Conservation (phyloP, 2,888 invertebrate genomes). For the Orthonychiurus folsomi region DNA sequence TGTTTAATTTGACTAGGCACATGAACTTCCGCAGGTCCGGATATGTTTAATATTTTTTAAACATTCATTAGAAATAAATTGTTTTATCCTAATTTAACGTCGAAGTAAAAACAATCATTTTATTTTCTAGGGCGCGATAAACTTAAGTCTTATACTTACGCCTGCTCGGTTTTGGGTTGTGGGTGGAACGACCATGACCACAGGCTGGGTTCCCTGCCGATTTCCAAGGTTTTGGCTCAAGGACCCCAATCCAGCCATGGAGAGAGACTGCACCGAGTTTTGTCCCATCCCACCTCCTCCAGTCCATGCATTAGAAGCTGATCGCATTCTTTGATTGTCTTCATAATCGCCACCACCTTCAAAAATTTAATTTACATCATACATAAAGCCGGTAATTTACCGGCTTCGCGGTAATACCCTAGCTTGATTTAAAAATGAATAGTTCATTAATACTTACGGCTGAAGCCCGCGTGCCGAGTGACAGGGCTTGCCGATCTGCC, state of each 20-base stretch:
- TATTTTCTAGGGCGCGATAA: too few relatives aligned
- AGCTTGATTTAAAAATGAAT: too few relatives aligned
- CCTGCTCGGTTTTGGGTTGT: conserved; percentile 13
- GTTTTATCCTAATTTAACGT: too few relatives aligned
- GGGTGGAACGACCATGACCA: conserved; percentile 17
- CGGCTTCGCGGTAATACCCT: too few relatives aligned
- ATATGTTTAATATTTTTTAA: background rate
- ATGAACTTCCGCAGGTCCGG: background rate
- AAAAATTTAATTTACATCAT: too few relatives aligned
- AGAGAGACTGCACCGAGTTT: conserved; percentile 1
- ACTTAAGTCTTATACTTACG: conserved; percentile 13
- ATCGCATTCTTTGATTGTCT: too few relatives aligned
- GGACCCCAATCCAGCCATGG: background rate
- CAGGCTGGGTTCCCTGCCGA: conserved; percentile 7
- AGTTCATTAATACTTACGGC: background rate
- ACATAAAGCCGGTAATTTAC: too few relatives aligned
- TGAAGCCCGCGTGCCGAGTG: background rate
- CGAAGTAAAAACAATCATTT: too few relatives aligned
- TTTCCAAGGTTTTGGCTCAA: background rate
- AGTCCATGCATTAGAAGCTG: background rate
- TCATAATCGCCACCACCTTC: too few relatives aligned
- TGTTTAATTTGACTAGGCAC: background rate
- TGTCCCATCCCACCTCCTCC: background rate
- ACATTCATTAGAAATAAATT: background rate
- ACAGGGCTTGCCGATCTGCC: background rate